These are phyloP conservation scores for Pseudobourletiella spinata DNA, from an alignment of 1,140 invertebrate species.

Conservation along the genomic window DNA sequence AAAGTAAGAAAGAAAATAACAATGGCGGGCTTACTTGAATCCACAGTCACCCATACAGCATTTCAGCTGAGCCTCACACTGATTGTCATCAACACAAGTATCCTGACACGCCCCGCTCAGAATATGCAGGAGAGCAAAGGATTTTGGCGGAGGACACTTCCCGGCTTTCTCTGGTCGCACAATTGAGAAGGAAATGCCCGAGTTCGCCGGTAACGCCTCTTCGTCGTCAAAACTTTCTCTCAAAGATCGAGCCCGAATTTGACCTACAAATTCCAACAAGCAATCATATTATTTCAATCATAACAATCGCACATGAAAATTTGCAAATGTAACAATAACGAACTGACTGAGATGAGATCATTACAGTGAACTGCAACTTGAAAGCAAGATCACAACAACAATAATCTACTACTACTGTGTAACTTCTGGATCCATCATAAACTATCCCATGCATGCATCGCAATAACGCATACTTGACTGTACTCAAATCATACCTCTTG, in stretches of 20 bases:
- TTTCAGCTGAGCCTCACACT: conserved; percentile 32
- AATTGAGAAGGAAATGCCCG: conserved; percentile 26
- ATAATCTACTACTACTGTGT: too few species aligned
- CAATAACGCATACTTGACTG: too few species aligned
- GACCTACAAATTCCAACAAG: not conserved
- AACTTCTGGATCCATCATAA: too few species aligned
- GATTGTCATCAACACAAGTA: conserved; percentile 33
- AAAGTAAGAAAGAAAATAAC: too few species aligned
- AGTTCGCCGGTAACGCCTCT: not conserved
- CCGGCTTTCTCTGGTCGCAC: conserved; percentile 19
- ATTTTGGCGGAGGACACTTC: conserved; percentile 23
- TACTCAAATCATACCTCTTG: too few species aligned
- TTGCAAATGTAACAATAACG: too few species aligned
- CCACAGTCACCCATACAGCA: conserved; percentile 37
- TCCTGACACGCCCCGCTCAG: conserved; percentile 30
- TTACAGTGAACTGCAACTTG: too few species aligned
- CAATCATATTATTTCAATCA: too few species aligned
- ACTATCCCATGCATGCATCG: too few species aligned
- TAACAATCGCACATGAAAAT: not conserved
- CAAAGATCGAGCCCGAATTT: not conserved
- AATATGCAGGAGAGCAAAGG: conserved; percentile 27
- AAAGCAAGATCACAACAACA: too few species aligned
- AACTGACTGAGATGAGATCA: too few species aligned
- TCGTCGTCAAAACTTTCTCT: conserved; percentile 9
- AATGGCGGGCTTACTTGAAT: conserved; percentile 30